phyloP scores from a whole-genome alignment of 2,113 vertebrate genomes.

The Crotalus helleri region DNA sequence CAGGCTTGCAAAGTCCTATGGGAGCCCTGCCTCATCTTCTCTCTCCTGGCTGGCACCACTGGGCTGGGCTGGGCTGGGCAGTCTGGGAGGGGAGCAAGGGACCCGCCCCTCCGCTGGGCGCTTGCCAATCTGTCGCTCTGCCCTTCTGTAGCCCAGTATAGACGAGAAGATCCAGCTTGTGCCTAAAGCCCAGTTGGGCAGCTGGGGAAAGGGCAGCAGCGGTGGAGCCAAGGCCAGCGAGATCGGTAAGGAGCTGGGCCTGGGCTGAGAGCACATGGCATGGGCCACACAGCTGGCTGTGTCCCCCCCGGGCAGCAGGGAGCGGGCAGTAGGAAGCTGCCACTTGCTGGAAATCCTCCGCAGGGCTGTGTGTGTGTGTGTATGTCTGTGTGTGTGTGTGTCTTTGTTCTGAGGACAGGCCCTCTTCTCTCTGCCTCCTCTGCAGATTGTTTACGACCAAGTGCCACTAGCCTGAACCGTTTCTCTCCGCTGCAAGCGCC shows the following conservation, averaged over 20 bases:
- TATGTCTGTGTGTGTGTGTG: too few species aligned
- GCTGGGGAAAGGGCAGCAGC: slow-evolving; percentile 97
- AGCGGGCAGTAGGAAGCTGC: neutral
- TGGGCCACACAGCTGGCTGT: neutral
- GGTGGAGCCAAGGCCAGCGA: slow-evolving; percentile 95
- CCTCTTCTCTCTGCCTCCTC: slow-evolving; percentile 25
- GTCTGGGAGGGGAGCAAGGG: neutral
- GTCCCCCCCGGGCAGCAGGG: neutral
- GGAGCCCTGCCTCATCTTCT: neutral
- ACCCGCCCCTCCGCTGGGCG: neutral
- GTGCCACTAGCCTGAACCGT: slow-evolving; percentile 87
- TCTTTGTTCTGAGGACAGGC: too few species aligned
- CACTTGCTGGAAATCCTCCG: neutral
- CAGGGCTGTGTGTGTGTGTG: neutral
- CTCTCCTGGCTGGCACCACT: neutral
- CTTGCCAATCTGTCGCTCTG: slow-evolving; percentile 27
- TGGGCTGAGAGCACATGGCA: neutral
- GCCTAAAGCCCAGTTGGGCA: slow-evolving; percentile 90
- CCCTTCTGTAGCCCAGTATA: slow-evolving; percentile 84
- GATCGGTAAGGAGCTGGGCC: slow-evolving; percentile 73
- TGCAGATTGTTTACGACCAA: slow-evolving; percentile 84
- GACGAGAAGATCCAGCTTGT: slow-evolving; percentile 99
- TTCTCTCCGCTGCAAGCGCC: slow-evolving; percentile 90
- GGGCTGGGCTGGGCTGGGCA: neutral
- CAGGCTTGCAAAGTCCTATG: neutral